These are phyloP conservation scores for Eristalis intricaria DNA, from an alignment of 2,888 invertebrate genomes.

Conservation along the genomic window DNA sequence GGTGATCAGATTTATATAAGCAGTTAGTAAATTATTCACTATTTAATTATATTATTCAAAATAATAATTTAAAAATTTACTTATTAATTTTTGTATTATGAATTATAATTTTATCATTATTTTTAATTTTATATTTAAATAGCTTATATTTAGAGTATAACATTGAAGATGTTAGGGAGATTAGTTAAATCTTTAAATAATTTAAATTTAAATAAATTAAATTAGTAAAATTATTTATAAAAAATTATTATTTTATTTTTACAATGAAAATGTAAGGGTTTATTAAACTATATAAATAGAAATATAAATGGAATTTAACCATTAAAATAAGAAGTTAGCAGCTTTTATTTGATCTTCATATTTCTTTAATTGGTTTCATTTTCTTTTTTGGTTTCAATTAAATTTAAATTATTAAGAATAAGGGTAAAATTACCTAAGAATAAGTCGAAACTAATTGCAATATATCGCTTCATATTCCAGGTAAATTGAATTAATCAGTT, in stretches of 20 bases:
- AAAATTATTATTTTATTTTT: constrained; percentile 82
- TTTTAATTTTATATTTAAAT: constrained; percentile 77
- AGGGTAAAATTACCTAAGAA: constrained; percentile 80
- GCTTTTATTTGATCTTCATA: no score
- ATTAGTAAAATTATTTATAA: constrained; percentile 76
- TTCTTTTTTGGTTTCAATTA: constrained; percentile 84
- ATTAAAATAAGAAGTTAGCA: constrained; percentile 85
- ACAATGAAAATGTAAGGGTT: constrained; percentile 87
- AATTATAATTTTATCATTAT: constrained; percentile 75
- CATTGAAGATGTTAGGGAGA: constrained; percentile 82
- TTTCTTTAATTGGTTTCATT: no score
- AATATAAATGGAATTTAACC: constrained; percentile 53
- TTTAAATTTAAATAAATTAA: no score
- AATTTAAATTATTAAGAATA: constrained; percentile 79
- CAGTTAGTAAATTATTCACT: constrained; percentile 81
- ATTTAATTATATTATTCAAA: constrained; percentile 81
- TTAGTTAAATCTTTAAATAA: constrained; percentile 75
- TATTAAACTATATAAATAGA: constrained; percentile 74
- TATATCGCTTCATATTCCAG: constrained; percentile 81
- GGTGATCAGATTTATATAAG: constrained; percentile 82
- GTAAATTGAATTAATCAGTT: constrained; percentile 79
- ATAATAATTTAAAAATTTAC: constrained; percentile 83
- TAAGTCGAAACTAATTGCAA: constrained; percentile 83
- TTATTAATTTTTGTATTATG: constrained; percentile 82
- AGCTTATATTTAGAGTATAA: constrained; percentile 81